A percentile compares a stretch with the other conserved stretches of the same genome.
Evolutionary conservation across 2,113 vertebrate species (phyloP).

Genomic region (Colinus virginianus): DNA sequence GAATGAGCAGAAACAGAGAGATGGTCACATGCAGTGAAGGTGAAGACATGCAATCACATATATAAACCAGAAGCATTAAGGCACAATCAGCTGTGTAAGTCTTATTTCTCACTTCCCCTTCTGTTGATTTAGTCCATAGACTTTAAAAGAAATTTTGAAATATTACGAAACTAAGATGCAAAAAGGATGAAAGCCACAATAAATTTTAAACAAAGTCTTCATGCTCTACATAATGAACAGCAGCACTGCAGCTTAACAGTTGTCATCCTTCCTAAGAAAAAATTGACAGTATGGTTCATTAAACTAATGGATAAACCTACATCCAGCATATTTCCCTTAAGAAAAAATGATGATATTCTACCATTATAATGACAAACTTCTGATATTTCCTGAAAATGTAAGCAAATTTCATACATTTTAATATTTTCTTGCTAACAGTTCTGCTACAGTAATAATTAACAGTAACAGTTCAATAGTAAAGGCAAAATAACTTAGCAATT

Average conservation of each 20-base stretch:
- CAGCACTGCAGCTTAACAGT: neutral
- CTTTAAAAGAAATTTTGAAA: neutral
- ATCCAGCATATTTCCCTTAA: neutral
- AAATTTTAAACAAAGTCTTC: neutral
- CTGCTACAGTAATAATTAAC: neutral
- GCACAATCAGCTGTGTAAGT: neutral
- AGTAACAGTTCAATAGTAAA: neutral
- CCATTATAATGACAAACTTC: neutral
- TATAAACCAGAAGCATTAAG: conserved; percentile 5
- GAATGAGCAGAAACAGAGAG: conserved; percentile 76
- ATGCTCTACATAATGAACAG: neutral
- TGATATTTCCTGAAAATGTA: neutral
- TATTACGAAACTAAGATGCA: neutral
- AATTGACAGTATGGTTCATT: neutral
- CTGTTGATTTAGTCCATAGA: neutral
- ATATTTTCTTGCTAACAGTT: neutral
- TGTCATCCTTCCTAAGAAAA: neutral
- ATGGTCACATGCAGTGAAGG: conserved; percentile 74
- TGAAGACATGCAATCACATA: conserved; percentile 42
- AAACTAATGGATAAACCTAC: neutral
- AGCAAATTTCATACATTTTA: neutral
- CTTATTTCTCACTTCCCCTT: neutral
- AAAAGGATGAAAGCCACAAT: neutral
- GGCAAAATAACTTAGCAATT: neutral
- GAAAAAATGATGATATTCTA: neutral